Base-by-base conservation (phyloP, 2,797 vertebrate species). In the Circus cinereus region DNA sequence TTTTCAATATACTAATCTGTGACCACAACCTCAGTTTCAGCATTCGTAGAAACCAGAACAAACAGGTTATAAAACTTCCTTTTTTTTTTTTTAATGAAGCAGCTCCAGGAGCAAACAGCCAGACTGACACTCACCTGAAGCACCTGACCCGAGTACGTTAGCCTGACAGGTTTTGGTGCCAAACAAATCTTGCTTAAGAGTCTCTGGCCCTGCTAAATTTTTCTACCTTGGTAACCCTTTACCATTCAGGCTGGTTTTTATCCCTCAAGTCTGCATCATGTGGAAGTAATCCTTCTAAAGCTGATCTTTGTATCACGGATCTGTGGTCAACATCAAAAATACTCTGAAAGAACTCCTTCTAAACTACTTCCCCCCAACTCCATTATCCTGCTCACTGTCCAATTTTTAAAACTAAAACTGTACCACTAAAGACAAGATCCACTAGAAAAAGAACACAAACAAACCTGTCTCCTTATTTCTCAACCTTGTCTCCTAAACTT, bases 221-320 rank as follows among this genome's bases (percentile, higher is more conserved):
- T 88, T 89, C 67, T 51, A 67, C 14, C 16, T 63, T 34, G 36
- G 47, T 23, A 78, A 48, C 18, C 59, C 26, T 92, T 85, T 67
- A 69, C 26, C 34, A 51, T 17, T 86, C 36, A 60, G 26, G 12
- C 13, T 16, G 10, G 2, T 10, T 60, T 83, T 51, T 29, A 76
- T 9, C 40, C 40, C 40, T n/a, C 4, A 85, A 79, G 42, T 40
- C 50, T 63, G 14, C 21, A 76, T 56, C 43, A 50, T 2, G 4
- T 67, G 34, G 42, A 85, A 88, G 45, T 13, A 90, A 78, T 34
- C 47, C 86, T 92, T 80, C 75, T 65, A 57, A 85, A 81, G 27
- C 26, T 76, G 22, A 51, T 34, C n/a, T 62, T 19, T 23, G 22
- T 26, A 50, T 38, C 30, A 27, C 5, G 1, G 13, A 88, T 74